Conservation (phyloP, 2,113 vertebrate genomes). For the Phrynosoma blainvillii region DNA sequence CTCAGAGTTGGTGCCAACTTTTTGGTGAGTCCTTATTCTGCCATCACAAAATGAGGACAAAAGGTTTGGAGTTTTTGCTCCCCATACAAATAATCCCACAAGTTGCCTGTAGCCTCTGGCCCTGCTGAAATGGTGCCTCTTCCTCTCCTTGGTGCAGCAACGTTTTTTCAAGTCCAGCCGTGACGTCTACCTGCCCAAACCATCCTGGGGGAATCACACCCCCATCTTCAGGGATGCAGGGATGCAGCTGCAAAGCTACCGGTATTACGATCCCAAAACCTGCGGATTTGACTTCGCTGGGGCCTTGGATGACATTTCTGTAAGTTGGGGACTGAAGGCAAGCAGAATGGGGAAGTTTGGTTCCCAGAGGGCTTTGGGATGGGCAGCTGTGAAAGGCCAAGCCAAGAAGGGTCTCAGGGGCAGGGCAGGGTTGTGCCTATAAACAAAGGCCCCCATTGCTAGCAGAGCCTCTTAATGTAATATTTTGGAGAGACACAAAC, state of each 20-base stretch:
- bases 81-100: not conserved
- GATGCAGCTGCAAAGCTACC: constrained; percentile 91
- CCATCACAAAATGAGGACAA: no score
- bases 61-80: not conserved
- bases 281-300: constrained; percentile 95
- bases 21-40: constrained; percentile 80
- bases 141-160: constrained; percentile 75
- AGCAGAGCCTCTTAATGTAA: no score
- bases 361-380: not conserved
- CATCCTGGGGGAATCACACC: constrained; percentile 97
- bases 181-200: constrained; percentile 94
- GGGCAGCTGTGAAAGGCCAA: not conserved
- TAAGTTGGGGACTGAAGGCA: constrained; percentile 72
- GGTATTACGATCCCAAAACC: constrained; percentile 93
- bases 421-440: not conserved
- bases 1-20: constrained; percentile 92
- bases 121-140: not conserved
- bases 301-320: constrained; percentile 93
- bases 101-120: not conserved
- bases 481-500: no score
- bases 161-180: constrained; percentile 88
- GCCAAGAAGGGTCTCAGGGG: no score
- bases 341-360: not conserved
- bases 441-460: no score
- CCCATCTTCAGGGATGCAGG: constrained; percentile 97